A percentile compares a stretch with the other conserved stretches of the same genome.
Conservation (phyloP, 2,797 vertebrate species). For the Myotis vivesi region DNA sequence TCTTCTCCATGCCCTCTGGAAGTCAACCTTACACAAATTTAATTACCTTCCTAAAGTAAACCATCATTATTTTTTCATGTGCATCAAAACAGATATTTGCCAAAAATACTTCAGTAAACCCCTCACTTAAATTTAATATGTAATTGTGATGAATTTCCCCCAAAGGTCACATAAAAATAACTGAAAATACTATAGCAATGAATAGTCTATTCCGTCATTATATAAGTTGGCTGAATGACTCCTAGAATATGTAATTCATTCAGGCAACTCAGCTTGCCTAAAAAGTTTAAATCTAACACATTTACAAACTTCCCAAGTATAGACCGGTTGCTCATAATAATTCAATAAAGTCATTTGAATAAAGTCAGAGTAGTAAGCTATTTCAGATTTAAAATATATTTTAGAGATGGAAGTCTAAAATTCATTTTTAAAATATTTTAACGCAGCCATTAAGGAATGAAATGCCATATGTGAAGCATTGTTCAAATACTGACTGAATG, state of each 20-base stretch:
- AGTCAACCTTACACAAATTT: conserved; percentile 53
- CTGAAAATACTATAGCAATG: not conserved
- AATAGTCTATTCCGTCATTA: not conserved
- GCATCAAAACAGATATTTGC: not conserved
- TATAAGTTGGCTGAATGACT: not conserved
- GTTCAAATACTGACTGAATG: not conserved
- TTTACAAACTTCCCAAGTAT: not conserved
- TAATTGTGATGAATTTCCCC: not conserved
- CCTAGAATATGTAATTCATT: not conserved
- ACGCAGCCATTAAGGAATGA: not conserved
- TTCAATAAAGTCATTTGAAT: conserved; percentile 4
- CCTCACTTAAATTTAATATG: not conserved
- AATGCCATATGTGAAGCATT: not conserved
- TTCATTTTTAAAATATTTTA: not conserved
- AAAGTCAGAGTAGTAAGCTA: not conserved
- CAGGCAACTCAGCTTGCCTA: not conserved
- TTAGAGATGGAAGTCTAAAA: not conserved
- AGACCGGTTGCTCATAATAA: conserved; percentile 53
- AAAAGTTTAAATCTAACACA: not conserved
- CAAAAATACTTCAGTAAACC: not conserved
- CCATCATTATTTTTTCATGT: not conserved
- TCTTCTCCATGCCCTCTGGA: conserved; percentile 41
- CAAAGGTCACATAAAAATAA: not conserved
- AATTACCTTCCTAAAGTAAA: conserved; percentile 55
- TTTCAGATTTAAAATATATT: not conserved